Base-by-base conservation (phyloP, 2,888 invertebrate genomes). In the Dryococelus australis region DNA sequence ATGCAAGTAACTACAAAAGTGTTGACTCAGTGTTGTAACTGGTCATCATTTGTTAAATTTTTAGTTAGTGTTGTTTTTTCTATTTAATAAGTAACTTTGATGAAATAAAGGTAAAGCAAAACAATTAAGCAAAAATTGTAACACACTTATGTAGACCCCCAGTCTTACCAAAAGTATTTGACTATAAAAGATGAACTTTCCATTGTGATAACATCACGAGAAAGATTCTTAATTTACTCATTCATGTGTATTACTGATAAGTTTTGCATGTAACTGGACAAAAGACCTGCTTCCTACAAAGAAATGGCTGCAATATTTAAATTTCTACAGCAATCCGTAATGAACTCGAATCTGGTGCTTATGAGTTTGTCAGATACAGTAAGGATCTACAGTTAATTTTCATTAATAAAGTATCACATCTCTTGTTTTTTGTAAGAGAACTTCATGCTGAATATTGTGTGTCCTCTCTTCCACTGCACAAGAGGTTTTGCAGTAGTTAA, bases 211-310 rank as follows among this genome's bases (percentile, higher is more conserved):
- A 83, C 83, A 28, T 83, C 13, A 0, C 28, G 35, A 10, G 83
- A 83, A 13, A 83, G 24, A 26, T 83, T 83, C 83, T 35, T 26
- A 28, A 83, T 83, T 83, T 0, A 24, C 8, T 26, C 28, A 83
- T 83, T 83, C 26, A 35, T 28, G 35, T 83, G 35, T 24, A 20
- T 28, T 27, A 28, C 24, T 83, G 1, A 27, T 28, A 28, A 83
- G 35, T 6, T 83, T 27, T 24, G 43, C 83, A 83, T 83, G 83
- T 4, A 27, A 83, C 28, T 83, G 28, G 4, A 83, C 35, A 28
- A 83, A 28, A 83, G 35, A 83, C 8, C 83, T 83, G 27, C 83
- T n/a, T 80, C 80, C 80, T 80, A 80, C 80, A 80, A 80, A 80
- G 80, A 80, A 20, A 13, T 80, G 10, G 80, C 80, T 26, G 12